These are phyloP conservation scores for Phenganax subtilis DNA, from an alignment of 92 coral and sea anemone genomes.

Conservation along the genomic window DNA sequence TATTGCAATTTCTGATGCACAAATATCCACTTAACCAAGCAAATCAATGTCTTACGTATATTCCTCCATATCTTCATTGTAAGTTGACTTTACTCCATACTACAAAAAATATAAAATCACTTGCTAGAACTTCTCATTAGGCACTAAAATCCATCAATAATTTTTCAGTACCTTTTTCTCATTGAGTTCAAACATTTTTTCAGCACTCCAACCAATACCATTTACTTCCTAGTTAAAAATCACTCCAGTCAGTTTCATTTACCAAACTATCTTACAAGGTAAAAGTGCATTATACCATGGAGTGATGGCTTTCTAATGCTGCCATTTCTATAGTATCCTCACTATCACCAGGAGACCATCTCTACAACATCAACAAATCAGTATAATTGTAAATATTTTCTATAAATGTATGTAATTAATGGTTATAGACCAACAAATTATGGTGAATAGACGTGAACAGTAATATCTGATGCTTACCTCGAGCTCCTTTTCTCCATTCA, in stretches of 20 bases:
- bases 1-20: neutral
- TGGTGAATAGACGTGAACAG: neutral
- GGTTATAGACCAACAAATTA: neutral
- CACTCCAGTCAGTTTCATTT: too few relatives aligned
- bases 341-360: constrained; percentile 24
- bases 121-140: neutral
- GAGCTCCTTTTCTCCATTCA: constrained; percentile 32
- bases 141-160: neutral
- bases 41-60: constrained; percentile 26
- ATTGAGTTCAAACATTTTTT: constrained; percentile 28
- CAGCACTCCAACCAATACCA: constrained; percentile 34
- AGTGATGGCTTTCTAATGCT: neutral
- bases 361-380: constrained; percentile 4
- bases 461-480: constrained; percentile 1
- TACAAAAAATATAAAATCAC: neutral
- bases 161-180: constrained; percentile 11
- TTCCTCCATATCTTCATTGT: constrained; percentile 30
- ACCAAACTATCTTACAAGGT: neutral
- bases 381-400: neutral
- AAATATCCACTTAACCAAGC: neutral
- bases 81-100: constrained; percentile 40
- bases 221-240: neutral
- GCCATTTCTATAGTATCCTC: constrained; percentile 2
- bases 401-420: too few relatives aligned
- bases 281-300: neutral